Percentiles rank a stretch among this genome's conserved stretches.
Conservation (phyloP, 2,888 invertebrate genomes). For the Emmelina monodactyla region DNA sequence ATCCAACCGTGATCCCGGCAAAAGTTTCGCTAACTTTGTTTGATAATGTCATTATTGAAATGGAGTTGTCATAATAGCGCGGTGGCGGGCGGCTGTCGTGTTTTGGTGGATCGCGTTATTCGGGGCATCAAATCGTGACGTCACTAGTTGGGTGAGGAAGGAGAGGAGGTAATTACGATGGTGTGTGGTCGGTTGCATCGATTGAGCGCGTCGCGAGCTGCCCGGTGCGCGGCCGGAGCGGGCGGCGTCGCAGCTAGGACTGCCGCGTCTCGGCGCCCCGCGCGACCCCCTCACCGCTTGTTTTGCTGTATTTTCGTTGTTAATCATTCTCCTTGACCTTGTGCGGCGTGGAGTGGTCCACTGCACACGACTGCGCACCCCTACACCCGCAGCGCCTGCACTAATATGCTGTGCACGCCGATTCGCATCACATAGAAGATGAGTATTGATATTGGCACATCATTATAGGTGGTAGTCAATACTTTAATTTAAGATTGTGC, state of each 20-base stretch:
- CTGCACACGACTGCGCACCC: constrained; percentile 63
- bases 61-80: no score
- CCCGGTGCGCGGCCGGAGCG: constrained; percentile 23
- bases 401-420: constrained; percentile 45
- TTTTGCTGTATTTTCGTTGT: constrained; percentile 67
- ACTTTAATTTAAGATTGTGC: no score
- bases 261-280: constrained; percentile 58
- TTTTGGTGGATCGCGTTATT: no score
- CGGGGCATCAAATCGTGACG: constrained; percentile 22
- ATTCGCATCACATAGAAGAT: constrained; percentile 55
- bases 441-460: no score
- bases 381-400: constrained; percentile 44
- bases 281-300: constrained; percentile 49
- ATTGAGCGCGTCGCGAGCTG: constrained; percentile 57
- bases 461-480: no score
- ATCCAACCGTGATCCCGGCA: no score
- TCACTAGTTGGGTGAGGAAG: constrained; percentile 21
- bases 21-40: no score
- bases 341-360: constrained; percentile 65
- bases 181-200: constrained; percentile 23
- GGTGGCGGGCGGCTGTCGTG: no score
- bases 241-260: constrained; percentile 49
- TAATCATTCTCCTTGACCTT: constrained; percentile 69
- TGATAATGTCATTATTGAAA: no score
- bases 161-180: background rate